Conservation (phyloP, 2,888 invertebrate genomes). For the Adela reaumurella region DNA sequence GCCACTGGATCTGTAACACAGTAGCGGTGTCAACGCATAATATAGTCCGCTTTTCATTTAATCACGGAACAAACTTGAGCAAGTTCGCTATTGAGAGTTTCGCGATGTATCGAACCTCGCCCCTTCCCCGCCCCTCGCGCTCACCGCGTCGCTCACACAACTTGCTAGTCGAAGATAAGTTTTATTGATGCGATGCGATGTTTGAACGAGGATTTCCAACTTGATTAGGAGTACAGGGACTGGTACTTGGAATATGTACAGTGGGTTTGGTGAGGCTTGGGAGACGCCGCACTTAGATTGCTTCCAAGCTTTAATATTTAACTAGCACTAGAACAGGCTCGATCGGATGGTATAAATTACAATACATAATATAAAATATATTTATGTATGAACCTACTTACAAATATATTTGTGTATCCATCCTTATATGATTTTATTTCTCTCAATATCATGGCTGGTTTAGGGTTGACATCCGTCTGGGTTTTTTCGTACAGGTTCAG, state of each 20-base stretch:
- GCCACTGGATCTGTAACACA: neutral
- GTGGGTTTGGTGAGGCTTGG: too few relatives aligned
- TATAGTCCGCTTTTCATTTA: neutral
- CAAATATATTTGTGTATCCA: conserved; percentile 1
- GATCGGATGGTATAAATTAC: too few relatives aligned
- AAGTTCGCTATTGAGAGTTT: neutral
- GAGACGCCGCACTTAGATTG: too few relatives aligned
- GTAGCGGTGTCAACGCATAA: neutral
- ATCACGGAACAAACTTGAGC: neutral
- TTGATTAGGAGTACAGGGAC: neutral
- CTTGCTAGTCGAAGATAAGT: neutral
- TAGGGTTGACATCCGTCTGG: too few relatives aligned
- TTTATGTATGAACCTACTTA: neutral
- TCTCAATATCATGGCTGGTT: too few relatives aligned
- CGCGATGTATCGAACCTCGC: neutral
- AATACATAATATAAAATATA: neutral
- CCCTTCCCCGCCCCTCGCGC: neutral
- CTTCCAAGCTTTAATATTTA: too few relatives aligned
- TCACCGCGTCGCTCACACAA: neutral
- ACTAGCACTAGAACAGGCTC: too few relatives aligned
- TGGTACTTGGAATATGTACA: neutral
- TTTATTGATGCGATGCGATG: neutral
- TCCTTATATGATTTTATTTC: too few relatives aligned
- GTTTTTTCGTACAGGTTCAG: too few relatives aligned
- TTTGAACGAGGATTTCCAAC: neutral